Evolutionary conservation across 2,797 vertebrate genomes (phyloP).

Genomic region (Knipowitschia caucasica): DNA sequence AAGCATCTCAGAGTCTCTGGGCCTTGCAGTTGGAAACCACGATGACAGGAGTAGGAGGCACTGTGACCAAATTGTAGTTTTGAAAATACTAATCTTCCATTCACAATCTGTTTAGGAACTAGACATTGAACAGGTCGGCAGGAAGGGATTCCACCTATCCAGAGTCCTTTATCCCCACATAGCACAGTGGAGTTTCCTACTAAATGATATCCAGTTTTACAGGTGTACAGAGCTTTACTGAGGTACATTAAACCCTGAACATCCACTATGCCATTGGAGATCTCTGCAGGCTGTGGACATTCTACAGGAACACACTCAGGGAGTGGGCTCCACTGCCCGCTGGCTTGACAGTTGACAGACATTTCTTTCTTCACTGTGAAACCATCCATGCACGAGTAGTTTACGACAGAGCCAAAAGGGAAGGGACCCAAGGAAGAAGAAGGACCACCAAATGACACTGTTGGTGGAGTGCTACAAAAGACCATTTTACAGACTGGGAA

Average conservation of each 20-base stretch:
- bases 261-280: constrained; percentile 89
- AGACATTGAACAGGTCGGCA: constrained; percentile 91
- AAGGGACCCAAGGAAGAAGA: constrained; percentile 69
- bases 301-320: constrained; percentile 93
- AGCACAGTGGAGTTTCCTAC: constrained; percentile 87
- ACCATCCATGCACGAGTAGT: constrained; percentile 88
- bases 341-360: constrained; percentile 79
- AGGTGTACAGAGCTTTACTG: constrained; percentile 91
- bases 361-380: constrained; percentile 81
- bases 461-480: constrained; percentile 81
- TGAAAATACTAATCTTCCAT: constrained; percentile 81
- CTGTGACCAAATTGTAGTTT: constrained; percentile 86
- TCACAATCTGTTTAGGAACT: constrained; percentile 78
- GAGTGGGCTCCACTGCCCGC: constrained; percentile 85
- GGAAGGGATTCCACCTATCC: constrained; percentile 86
- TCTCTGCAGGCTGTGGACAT: constrained; percentile 90
- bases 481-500: constrained; percentile 90
- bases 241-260: constrained; percentile 96
- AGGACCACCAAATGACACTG: constrained; percentile 84
- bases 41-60: constrained; percentile 84
- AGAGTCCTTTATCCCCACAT: constrained; percentile 90
- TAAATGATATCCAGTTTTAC: constrained; percentile 87
- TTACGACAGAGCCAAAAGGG: constrained; percentile 80
- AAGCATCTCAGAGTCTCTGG: constrained; percentile 81
- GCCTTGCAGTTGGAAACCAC: constrained; percentile 87